Conservation (phyloP, 2,797 vertebrate species). For the Malurus leucopterus region DNA sequence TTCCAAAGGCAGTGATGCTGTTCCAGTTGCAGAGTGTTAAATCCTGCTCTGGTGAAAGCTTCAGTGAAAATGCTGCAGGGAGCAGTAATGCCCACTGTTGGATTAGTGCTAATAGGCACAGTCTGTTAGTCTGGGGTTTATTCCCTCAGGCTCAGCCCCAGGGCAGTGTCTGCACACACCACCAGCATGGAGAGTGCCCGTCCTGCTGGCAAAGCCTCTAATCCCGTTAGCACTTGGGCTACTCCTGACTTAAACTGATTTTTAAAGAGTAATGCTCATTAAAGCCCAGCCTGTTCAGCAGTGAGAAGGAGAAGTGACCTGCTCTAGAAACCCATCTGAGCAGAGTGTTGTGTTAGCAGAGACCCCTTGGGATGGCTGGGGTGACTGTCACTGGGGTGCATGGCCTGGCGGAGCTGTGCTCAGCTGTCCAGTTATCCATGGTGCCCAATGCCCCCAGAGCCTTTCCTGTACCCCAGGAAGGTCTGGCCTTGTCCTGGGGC, state of each 20-base stretch:
- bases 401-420: not conserved
- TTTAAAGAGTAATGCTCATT: not conserved
- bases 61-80: not conserved
- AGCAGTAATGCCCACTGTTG: not conserved
- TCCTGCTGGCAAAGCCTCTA: not conserved
- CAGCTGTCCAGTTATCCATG: not conserved
- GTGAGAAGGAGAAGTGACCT: not conserved
- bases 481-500: accelerated
- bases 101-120: not conserved
- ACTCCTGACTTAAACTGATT: not conserved
- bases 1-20: accelerated
- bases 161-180: not conserved
- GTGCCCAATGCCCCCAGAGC: not conserved
- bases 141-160: not conserved
- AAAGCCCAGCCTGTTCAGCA: not conserved
- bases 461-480: accelerated
- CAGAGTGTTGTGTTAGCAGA: not conserved
- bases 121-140: not conserved
- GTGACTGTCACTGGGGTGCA: no score
- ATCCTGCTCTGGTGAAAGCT: not conserved
- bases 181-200: not conserved
- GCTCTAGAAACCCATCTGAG: not conserved
- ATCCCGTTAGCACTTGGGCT: not conserved
- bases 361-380: accelerated
- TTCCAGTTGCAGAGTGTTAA: not conserved